Conservation (phyloP, 2,888 invertebrate species). For the Erynnis tages region DNA sequence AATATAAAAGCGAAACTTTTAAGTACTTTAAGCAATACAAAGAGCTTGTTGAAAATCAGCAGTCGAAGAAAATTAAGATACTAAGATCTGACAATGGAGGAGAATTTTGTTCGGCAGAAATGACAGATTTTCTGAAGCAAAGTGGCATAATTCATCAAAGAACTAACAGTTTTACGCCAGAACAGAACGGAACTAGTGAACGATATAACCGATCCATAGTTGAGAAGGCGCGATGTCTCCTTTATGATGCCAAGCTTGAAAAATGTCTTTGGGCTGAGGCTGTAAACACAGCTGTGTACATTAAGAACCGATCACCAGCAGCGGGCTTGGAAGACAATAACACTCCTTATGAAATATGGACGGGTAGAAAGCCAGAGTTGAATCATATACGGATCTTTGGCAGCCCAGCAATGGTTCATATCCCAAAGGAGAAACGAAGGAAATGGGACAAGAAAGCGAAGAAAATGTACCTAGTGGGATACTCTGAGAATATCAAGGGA, state of each 20-base stretch:
- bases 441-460: slow-evolving; percentile 1
- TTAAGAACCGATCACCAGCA: neutral
- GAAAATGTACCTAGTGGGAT: slow-evolving; percentile 24
- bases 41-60: neutral
- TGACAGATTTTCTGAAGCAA: slow-evolving; percentile 18
- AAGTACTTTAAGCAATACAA: slow-evolving; percentile 1
- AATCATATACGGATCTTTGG: slow-evolving; percentile 25
- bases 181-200: slow-evolving; percentile 29
- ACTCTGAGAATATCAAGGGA: slow-evolving; percentile 35
- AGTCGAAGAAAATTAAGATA: slow-evolving; percentile 11
- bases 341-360: slow-evolving; percentile 21
- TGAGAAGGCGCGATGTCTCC: slow-evolving; percentile 15
- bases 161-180: slow-evolving; percentile 18
- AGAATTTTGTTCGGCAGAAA: slow-evolving; percentile 14
- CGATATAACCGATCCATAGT: slow-evolving; percentile 25
- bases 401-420: slow-evolving; percentile 30
- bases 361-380: slow-evolving; percentile 31
- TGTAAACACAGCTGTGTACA: neutral
- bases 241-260: neutral
- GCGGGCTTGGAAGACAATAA: neutral
- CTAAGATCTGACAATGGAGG: slow-evolving; percentile 23
- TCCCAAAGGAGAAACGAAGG: slow-evolving; percentile 29
- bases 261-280: slow-evolving; percentile 3
- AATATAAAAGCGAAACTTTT: slow-evolving; percentile 13
- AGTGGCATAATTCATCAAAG: slow-evolving; percentile 21